phyloP scores from a whole-genome alignment of 2,113 vertebrate species.

The Misgurnus mizolepis region DNA sequence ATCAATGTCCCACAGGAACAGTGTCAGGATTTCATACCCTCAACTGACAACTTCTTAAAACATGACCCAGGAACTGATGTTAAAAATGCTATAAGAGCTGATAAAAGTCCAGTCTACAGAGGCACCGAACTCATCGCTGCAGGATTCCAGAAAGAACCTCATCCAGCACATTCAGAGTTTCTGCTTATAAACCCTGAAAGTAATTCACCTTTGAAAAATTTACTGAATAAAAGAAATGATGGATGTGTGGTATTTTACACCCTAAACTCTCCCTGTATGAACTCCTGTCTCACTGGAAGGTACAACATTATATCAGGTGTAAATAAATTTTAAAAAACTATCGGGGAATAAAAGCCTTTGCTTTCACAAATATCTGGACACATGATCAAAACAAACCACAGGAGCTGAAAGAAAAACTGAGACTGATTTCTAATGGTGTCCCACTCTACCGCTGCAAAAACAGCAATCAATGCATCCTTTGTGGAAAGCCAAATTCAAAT shows the following conservation, averaged over 20 bases:
- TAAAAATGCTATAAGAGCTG: rapidly evolving
- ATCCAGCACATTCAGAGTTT: slow-evolving; percentile 6
- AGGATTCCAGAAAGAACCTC: rapidly evolving
- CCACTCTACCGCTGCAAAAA: slow-evolving; percentile 12
- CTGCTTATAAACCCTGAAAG: not conserved
- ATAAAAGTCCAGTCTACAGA: not conserved
- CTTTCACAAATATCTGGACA: not conserved
- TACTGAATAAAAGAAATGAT: not conserved
- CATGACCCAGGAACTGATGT: not conserved
- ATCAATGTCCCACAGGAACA: not conserved
- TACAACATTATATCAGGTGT: not conserved
- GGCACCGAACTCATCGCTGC: not conserved
- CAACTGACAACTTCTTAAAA: not conserved
- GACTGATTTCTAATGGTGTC: not conserved
- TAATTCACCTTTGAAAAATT: not conserved
- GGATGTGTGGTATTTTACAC: slow-evolving; percentile 34
- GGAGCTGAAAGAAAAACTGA: not conserved
- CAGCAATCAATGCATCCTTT: rapidly evolving
- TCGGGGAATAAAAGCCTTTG: slow-evolving; percentile 7
- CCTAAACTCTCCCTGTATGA: not conserved
- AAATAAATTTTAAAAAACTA: not conserved
- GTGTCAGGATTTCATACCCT: rapidly evolving
- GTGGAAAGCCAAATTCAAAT: not conserved
- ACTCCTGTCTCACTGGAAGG: not conserved
- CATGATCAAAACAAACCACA: rapidly evolving